A percentile compares a stretch with the other conserved stretches of the same genome.
These are phyloP conservation scores for Lerista edwardsae DNA, from an alignment of 2,797 vertebrate species.

Conservation along the genomic window DNA sequence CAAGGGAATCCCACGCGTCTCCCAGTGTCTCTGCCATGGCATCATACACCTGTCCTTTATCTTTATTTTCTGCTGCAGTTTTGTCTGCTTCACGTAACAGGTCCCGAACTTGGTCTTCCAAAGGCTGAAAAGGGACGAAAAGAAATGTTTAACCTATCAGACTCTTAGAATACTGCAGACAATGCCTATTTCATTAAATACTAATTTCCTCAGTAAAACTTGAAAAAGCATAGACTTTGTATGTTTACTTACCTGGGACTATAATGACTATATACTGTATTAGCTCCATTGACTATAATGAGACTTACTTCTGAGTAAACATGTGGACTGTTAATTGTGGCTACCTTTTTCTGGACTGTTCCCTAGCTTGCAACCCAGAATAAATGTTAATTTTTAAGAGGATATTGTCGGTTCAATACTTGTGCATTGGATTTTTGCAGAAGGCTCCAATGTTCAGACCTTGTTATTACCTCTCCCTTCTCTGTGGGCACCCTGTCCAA, in stretches of 20 bases:
- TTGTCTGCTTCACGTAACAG: slow-evolving; percentile 84
- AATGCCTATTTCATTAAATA: background rate
- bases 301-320: background rate
- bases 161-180: background rate
- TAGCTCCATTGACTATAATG: background rate
- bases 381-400: background rate
- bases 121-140: slow-evolving; percentile 68
- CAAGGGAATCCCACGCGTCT: slow-evolving; percentile 82
- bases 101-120: slow-evolving; percentile 82
- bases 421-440: background rate
- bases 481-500: background rate
- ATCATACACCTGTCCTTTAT: slow-evolving; percentile 79
- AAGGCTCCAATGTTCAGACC: background rate
- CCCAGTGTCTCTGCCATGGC: slow-evolving; percentile 86
- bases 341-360: too few relatives aligned
- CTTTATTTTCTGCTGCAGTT: slow-evolving; percentile 78
- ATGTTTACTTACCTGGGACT: too few relatives aligned
- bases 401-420: background rate
- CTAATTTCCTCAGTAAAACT: slow-evolving; percentile 5
- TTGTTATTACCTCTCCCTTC: background rate
- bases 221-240: background rate
- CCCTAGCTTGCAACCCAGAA: background rate
- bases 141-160: background rate
- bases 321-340: background rate
- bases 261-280: too few relatives aligned